Evolutionary conservation across 2,888 invertebrate genomes (phyloP).

Genomic region (Morinoia aosen): DNA sequence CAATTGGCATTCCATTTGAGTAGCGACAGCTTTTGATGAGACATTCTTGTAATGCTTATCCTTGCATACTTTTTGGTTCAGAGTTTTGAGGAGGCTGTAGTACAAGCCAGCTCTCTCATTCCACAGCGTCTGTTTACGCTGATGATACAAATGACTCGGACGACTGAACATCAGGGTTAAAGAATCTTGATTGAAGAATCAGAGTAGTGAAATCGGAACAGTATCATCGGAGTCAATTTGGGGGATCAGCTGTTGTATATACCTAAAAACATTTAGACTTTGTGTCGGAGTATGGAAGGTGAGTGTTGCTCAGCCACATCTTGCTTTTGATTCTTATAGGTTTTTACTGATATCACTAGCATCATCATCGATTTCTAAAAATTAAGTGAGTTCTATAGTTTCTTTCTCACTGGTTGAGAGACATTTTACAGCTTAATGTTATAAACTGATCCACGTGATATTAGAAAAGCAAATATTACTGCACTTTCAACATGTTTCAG

Average conservation of each 20-base stretch:
- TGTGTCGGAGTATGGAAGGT: not conserved
- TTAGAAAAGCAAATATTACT: too few species aligned
- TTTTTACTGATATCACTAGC: too few species aligned
- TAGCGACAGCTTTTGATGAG: not conserved
- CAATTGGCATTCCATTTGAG: not conserved
- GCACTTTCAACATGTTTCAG: too few species aligned
- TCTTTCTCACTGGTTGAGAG: too few species aligned
- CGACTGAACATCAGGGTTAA: not conserved
- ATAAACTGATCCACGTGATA: too few species aligned
- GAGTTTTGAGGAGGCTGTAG: not conserved
- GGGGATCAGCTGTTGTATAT: not conserved
- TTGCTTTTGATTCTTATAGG: too few species aligned
- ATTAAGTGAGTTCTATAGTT: too few species aligned
- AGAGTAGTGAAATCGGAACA: not conserved
- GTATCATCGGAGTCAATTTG: not conserved
- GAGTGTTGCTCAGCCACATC: not conserved
- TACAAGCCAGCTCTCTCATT: not conserved
- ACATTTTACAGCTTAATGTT: too few species aligned
- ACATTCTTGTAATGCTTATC: not conserved
- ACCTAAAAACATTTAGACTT: not conserved
- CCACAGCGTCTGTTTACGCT: not conserved
- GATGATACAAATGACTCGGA: not conserved
- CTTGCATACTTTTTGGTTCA: not conserved
- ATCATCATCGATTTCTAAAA: too few species aligned
- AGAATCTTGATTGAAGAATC: not conserved